These are phyloP conservation scores for Guaruba guarouba DNA, from an alignment of 2,113 vertebrate genomes.

Conservation along the genomic window DNA sequence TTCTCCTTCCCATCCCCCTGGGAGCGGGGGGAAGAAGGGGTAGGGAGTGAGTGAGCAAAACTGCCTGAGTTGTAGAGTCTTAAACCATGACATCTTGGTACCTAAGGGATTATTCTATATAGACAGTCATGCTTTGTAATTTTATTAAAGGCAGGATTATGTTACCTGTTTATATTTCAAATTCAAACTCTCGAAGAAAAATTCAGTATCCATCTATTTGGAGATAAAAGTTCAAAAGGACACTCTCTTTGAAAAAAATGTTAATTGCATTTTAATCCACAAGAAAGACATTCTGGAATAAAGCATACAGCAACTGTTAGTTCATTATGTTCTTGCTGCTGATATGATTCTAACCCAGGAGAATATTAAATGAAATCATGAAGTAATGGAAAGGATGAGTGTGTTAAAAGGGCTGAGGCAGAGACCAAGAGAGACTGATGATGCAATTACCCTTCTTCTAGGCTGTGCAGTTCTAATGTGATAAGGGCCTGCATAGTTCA, in stretches of 20 bases:
- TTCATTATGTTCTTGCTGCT: background rate
- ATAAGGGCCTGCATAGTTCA: slow-evolving; percentile 39
- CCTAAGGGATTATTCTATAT: background rate
- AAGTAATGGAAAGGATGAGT: slow-evolving; percentile 45
- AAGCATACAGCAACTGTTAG: background rate
- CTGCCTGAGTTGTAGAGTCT: too few species aligned
- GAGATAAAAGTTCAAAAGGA: background rate
- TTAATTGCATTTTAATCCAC: background rate
- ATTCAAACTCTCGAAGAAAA: background rate
- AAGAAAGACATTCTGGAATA: background rate
- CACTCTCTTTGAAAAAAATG: background rate
- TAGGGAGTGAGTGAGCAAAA: too few species aligned
- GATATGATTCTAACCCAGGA: background rate
- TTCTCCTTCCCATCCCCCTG: too few species aligned
- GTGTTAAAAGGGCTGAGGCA: slow-evolving; percentile 48
- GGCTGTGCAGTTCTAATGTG: background rate
- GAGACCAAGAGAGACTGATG: slow-evolving; percentile 30
- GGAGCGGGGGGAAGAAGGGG: too few species aligned
- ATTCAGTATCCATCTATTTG: background rate
- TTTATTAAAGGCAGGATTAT: background rate
- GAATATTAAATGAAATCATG: slow-evolving; percentile 60
- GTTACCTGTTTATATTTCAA: background rate
- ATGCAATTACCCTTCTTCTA: slow-evolving; percentile 42
- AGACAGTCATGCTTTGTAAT: background rate
- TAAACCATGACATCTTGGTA: background rate